phyloP scores from a whole-genome alignment of 2,113 vertebrate species.

The Benitochromis conjunctus region DNA sequence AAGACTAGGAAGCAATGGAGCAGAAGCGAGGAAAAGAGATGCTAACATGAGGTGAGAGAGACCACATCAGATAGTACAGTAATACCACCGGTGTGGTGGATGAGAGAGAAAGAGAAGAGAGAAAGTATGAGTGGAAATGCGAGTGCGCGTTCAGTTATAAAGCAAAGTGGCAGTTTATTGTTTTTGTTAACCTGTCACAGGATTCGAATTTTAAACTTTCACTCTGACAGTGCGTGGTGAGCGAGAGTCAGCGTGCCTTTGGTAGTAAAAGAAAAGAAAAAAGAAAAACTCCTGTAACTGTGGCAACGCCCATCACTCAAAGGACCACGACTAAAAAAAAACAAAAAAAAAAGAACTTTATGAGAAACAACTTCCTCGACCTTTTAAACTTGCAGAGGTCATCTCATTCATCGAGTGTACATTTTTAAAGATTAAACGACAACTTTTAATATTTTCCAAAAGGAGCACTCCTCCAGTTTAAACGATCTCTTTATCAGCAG shows the following conservation, averaged over 20 bases:
- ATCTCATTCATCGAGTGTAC: not conserved
- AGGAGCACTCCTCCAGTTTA: not conserved
- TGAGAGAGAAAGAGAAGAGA: not conserved
- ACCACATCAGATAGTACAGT: conserved; percentile 28
- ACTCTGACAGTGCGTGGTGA: conserved; percentile 36
- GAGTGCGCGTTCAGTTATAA: conserved; percentile 15
- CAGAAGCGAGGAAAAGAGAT: not conserved
- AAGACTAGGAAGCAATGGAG: not conserved
- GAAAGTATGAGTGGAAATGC: not conserved
- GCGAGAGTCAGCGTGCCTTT: not conserved
- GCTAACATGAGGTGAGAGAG: conserved; percentile 22
- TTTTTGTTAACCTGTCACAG: not conserved
- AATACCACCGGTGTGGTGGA: conserved; percentile 28
- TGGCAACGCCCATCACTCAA: not conserved
- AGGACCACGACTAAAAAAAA: not conserved
- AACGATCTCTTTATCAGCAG: not conserved
- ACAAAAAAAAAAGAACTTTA: not conserved
- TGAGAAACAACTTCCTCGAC: not conserved
- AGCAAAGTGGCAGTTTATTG: conserved; percentile 41
- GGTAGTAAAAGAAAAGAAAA: not conserved
- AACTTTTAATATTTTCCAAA: not conserved
- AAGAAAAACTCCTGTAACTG: not conserved
- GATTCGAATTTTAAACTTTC: conserved; percentile 52
- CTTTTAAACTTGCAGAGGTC: not conserved
- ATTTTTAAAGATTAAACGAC: not conserved